phyloP scores from a whole-genome alignment of 2,888 invertebrate species.

The Alviniconcha strummeri region DNA sequence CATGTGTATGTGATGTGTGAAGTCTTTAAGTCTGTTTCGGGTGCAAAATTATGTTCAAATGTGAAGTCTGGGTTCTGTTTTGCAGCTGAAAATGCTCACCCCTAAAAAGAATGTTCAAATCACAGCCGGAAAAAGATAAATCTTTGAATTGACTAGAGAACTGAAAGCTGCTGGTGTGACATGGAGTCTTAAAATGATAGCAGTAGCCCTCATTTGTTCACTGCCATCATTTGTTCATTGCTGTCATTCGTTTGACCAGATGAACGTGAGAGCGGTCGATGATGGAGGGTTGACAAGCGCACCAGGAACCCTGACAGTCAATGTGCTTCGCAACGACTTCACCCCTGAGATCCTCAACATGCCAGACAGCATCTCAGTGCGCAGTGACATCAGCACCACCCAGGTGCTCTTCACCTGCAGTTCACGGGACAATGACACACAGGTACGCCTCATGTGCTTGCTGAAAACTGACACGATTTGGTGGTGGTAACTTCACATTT shows the following conservation, averaged over 20 bases:
- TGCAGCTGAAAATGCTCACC: too few relatives aligned
- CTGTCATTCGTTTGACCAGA: slow-evolving; percentile 13
- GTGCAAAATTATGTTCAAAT: too few relatives aligned
- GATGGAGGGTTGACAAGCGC: slow-evolving; percentile 34
- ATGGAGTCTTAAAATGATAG: too few relatives aligned
- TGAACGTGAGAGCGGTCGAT: slow-evolving; percentile 27
- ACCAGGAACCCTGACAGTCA: slow-evolving; percentile 39
- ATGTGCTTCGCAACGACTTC: slow-evolving; percentile 57
- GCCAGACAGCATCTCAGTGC: slow-evolving; percentile 41
- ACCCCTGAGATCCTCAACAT: slow-evolving; percentile 54
- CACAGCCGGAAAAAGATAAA: too few relatives aligned
- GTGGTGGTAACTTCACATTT: neutral
- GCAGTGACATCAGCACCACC: slow-evolving; percentile 46
- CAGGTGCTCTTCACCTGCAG: slow-evolving; percentile 46
- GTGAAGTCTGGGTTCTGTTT: too few relatives aligned
- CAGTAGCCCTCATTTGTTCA: too few relatives aligned
- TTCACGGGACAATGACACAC: slow-evolving; percentile 56
- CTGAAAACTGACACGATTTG: neutral
- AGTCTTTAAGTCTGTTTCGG: too few relatives aligned
- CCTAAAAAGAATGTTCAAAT: too few relatives aligned
- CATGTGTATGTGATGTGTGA: too few relatives aligned
- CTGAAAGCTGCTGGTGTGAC: too few relatives aligned
- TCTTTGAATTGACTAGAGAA: too few relatives aligned
- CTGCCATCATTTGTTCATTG: too few relatives aligned
- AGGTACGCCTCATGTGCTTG: slow-evolving; percentile 44